phyloP scores from a whole-genome alignment of 2,113 vertebrate species.

The Lonchura striata region DNA sequence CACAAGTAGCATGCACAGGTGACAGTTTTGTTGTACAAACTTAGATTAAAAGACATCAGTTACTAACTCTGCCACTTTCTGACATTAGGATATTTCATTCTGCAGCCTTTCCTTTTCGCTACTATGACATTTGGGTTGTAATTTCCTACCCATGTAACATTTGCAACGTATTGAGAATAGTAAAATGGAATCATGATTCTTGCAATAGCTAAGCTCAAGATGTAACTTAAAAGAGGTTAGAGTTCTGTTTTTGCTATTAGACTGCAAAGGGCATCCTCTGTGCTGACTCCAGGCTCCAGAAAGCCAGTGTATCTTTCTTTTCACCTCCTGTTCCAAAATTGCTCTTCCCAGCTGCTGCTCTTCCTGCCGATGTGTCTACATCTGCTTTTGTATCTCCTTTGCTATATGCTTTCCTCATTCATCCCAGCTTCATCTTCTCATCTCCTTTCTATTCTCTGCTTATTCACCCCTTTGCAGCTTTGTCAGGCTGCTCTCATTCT shows the following conservation, averaged over 20 bases:
- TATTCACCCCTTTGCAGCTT: background rate
- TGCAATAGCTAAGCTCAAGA: background rate
- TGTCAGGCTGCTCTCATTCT: constrained; percentile 35
- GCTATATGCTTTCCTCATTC: background rate
- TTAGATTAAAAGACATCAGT: background rate
- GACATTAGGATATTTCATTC: background rate
- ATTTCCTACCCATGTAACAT: background rate
- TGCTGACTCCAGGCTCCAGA: background rate
- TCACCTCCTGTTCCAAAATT: background rate
- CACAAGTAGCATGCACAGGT: background rate
- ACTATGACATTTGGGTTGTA: background rate
- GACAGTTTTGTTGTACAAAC: background rate
- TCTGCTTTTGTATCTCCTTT: background rate
- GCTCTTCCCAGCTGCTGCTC: background rate
- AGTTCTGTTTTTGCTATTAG: background rate
- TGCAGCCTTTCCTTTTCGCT: background rate
- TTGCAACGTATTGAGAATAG: background rate
- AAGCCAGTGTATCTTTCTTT: background rate
- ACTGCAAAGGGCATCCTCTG: background rate
- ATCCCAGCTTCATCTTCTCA: background rate
- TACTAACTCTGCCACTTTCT: background rate
- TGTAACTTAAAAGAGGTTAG: background rate
- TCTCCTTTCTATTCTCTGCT: background rate
- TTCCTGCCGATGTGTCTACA: background rate
- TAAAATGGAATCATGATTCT: background rate